Conservation (phyloP, 2,113 vertebrate genomes). For the Engraulis encrasicolus region DNA sequence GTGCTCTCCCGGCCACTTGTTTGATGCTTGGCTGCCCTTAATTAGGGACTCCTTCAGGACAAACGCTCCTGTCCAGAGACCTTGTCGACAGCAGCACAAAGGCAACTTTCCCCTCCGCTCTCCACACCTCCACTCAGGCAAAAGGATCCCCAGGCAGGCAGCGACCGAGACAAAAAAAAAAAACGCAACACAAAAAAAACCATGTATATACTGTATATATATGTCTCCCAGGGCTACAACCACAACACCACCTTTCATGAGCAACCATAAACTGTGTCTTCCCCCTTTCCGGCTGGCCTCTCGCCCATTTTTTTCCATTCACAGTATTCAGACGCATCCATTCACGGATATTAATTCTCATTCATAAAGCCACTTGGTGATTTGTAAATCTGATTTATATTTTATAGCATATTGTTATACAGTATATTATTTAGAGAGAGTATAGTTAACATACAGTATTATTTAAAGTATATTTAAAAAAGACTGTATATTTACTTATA, state of each 20-base stretch:
- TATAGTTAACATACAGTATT: too few relatives aligned
- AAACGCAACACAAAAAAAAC: too few relatives aligned
- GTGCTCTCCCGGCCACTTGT: neutral
- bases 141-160: constrained; percentile 49
- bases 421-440: too few relatives aligned
- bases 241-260: too few relatives aligned
- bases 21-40: constrained; percentile 71
- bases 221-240: too few relatives aligned
- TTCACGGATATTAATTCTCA: neutral
- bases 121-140: constrained; percentile 48
- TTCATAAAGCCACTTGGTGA: neutral
- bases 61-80: constrained; percentile 82
- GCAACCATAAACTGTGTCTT: neutral
- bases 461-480: too few relatives aligned
- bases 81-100: constrained; percentile 92
- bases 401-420: too few relatives aligned
- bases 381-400: neutral
- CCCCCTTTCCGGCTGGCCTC: neutral
- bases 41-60: constrained; percentile 80
- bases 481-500: too few relatives aligned
- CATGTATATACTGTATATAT: too few relatives aligned
- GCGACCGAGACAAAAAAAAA: constrained; percentile 41
- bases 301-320: neutral
- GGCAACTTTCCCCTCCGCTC: constrained; percentile 64
- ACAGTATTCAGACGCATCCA: too few relatives aligned